Base-by-base conservation (phyloP, 2,797 vertebrate genomes). In the Sphenodon punctatus region DNA sequence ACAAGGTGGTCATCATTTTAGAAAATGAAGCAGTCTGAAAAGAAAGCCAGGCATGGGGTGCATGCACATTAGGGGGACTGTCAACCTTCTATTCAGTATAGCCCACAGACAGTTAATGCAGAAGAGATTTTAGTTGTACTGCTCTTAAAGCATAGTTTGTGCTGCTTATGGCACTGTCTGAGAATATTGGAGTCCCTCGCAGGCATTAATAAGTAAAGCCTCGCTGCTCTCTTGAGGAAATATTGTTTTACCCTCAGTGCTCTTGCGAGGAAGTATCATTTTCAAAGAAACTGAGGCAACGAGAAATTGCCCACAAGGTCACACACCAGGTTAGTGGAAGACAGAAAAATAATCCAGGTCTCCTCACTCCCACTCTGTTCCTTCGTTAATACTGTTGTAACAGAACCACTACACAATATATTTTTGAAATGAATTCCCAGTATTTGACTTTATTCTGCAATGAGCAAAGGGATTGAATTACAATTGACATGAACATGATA, bases 291-390 rank as follows among this genome's bases (percentile, higher is more conserved):
- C 73, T 19, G 69, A 90, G 76, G 73, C 82, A 82, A 65, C 58
- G 53, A 60, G 75, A 36, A 19, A 83, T 88, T 80, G 80, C 68
- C 73, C 87, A n/a, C n/a, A 88, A 90, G 90, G 87, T 92, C 90
- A 90, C 74, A 55, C 70, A 66, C 51, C 9, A 42, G 73, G 71
- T 45, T 67, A 64, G 71, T 65, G 67, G 51, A 43, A 60, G 72
- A 75, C 67, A 71, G 45, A 2, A 58, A 75, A 56, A n/a, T 69
- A 34, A 69, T 34, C 45, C 23, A 41, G 63, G n/a, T 10, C 5
- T n/a, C 42, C 15, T 69, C 78, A 75, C 71, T 82, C 65, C 67
- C 58, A 72, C 75, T 84, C 53, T 53, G 25, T 42, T 58, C 48
- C 86, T 58, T 68, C 11, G 10, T 20, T 78, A 81, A 38, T 34